These are phyloP conservation scores for Zaprionus africanus DNA, from an alignment of 1,140 invertebrate genomes.

Conservation along the genomic window DNA sequence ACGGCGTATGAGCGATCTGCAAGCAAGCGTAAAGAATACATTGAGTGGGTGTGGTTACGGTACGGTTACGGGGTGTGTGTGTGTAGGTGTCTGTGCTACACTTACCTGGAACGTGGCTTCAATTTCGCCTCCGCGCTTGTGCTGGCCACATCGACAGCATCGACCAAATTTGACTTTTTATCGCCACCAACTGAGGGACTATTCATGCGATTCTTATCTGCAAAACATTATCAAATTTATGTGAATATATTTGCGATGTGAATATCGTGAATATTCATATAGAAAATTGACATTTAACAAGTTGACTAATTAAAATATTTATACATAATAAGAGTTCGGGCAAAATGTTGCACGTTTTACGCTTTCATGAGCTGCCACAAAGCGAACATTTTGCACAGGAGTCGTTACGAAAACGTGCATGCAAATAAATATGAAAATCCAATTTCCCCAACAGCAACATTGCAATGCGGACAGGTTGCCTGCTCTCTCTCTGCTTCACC, in stretches of 20 bases:
- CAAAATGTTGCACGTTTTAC: constrained; percentile 4
- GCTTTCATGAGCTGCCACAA: constrained; percentile 34
- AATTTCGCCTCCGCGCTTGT: constrained; percentile 75
- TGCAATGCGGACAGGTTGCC: constrained; percentile 11
- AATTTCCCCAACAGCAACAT: constrained; percentile 44
- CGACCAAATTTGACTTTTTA: constrained; percentile 69
- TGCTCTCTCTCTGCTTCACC: neutral
- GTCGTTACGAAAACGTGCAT: constrained; percentile 19
- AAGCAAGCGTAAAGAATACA: constrained; percentile 23
- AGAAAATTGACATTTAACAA: neutral
- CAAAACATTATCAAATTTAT: constrained; percentile 7
- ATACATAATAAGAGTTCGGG: neutral
- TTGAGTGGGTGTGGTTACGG: neutral
- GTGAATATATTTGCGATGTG: neutral
- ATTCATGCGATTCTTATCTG: constrained; percentile 80
- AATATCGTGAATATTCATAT: constrained; percentile 2
- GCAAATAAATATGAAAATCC: constrained; percentile 55
- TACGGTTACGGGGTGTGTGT: neutral
- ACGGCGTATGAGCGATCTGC: constrained; percentile 90
- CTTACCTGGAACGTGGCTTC: constrained; percentile 78
- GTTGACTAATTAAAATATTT: constrained; percentile 5
- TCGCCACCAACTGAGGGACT: constrained; percentile 75
- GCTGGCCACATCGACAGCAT: constrained; percentile 74
- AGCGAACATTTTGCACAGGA: constrained; percentile 26
- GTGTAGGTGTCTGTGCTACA: constrained; percentile 17